Evolutionary conservation across 2,888 invertebrate species (phyloP).

Genomic region (Tenthredo mesomela): DNA sequence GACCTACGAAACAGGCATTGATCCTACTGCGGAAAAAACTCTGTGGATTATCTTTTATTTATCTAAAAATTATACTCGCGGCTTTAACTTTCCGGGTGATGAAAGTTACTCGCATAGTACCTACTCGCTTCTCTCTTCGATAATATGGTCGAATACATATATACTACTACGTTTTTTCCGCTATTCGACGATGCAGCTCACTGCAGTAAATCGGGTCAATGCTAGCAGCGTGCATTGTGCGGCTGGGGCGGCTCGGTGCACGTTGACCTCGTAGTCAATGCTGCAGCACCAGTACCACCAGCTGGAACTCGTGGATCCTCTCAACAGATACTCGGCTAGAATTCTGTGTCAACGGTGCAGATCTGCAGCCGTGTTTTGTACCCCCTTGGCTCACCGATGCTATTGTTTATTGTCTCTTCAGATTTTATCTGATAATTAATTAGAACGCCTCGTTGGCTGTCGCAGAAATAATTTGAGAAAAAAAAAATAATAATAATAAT

Average conservation of each 20-base stretch:
- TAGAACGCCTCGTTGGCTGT: background rate
- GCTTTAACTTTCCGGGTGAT: background rate
- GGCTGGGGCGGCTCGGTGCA: constrained; percentile 27
- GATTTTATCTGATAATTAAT: constrained; percentile 24
- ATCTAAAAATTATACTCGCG: background rate
- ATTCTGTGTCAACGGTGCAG: background rate
- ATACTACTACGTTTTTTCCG: background rate
- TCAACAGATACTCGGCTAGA: background rate
- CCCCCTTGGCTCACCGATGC: background rate
- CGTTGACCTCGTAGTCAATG: constrained; percentile 44
- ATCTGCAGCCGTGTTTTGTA: background rate
- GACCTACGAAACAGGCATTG: background rate
- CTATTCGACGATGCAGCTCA: constrained; percentile 21
- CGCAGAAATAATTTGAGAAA: background rate
- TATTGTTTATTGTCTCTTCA: background rate
- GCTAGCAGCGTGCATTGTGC: constrained; percentile 32
- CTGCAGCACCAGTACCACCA: background rate
- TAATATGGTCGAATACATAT: background rate
- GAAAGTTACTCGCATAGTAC: background rate
- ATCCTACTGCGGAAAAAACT: constrained; percentile 24
- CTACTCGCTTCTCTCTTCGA: background rate
- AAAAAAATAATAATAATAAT: background rate
- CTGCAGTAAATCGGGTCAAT: constrained; percentile 45
- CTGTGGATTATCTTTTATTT: background rate
- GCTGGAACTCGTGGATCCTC: constrained; percentile 30